Evolutionary conservation across 2,888 invertebrate genomes (phyloP).

Genomic region (Hirtodrosophila confusa): DNA sequence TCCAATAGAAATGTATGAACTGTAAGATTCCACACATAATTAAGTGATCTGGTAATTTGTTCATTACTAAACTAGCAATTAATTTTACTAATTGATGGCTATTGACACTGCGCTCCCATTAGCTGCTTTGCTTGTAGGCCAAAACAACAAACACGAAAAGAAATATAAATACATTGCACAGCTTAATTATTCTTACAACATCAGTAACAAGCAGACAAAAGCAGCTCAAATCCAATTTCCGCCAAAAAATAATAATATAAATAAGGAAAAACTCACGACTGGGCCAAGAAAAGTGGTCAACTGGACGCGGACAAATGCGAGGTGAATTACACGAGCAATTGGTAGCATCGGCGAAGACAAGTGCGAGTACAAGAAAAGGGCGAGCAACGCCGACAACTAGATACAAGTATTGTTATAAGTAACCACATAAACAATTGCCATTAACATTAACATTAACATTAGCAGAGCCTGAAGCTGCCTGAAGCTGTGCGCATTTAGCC

Average conservation of each 20-base stretch:
- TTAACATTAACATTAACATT: conserved; percentile 48
- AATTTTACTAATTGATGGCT: conserved; percentile 31
- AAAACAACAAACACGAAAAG: background rate
- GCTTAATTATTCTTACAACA: conserved; percentile 30
- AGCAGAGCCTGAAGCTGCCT: conserved; percentile 20
- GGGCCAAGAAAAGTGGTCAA: conserved; percentile 36
- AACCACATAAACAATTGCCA: conserved; percentile 29
- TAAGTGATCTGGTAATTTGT: background rate
- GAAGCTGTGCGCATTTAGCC: conserved; percentile 55
- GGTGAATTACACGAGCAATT: conserved; percentile 61
- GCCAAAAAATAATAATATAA: conserved; percentile 11
- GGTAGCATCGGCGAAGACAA: conserved; percentile 48
- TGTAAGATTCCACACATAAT: background rate
- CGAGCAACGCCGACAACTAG: conserved; percentile 5
- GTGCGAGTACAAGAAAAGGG: conserved; percentile 38
- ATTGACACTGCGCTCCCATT: conserved; percentile 17
- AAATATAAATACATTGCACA: conserved; percentile 7
- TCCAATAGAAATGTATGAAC: background rate
- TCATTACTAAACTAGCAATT: conserved; percentile 6
- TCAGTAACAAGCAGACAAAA: conserved; percentile 20
- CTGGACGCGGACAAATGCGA: conserved; percentile 52
- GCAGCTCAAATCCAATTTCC: conserved; percentile 41
- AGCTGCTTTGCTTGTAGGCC: conserved; percentile 1
- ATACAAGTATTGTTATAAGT: conserved; percentile 8
- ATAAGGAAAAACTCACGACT: conserved; percentile 21